Percentiles rank a stretch among this genome's conserved stretches.
Evolutionary conservation across 2,888 invertebrate species (phyloP).

Genomic region (Seira ritae): DNA sequence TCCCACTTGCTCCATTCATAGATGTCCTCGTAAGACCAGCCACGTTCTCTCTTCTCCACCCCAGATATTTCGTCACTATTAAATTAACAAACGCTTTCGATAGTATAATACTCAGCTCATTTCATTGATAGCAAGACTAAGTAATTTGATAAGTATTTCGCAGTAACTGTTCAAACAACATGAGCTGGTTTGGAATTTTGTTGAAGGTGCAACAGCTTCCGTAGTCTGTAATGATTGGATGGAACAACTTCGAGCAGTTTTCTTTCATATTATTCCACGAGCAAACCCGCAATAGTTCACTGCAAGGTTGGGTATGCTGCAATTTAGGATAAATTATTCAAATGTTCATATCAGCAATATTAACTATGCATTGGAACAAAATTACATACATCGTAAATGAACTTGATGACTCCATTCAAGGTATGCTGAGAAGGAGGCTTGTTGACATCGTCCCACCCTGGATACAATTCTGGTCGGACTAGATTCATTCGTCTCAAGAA

Average conservation of each 20-base stretch:
- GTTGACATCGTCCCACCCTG: slow-evolving; percentile 35
- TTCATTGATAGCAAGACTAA: no score
- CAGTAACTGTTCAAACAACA: slow-evolving; percentile 48
- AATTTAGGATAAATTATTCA: neutral
- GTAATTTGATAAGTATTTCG: no score
- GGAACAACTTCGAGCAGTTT: slow-evolving; percentile 47
- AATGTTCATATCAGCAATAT: neutral
- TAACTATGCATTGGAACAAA: neutral
- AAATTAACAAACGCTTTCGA: no score
- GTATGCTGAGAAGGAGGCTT: slow-evolving; percentile 37
- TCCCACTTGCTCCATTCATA: slow-evolving; percentile 55
- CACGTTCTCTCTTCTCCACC: slow-evolving; percentile 36
- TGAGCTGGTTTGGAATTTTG: slow-evolving; percentile 45
- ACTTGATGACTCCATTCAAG: slow-evolving; percentile 18
- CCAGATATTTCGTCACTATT: slow-evolving; percentile 33
- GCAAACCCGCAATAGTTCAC: slow-evolving; percentile 32
- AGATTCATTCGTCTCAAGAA: slow-evolving; percentile 47
- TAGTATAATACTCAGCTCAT: no score
- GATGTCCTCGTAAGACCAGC: slow-evolving; percentile 52
- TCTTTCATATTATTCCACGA: slow-evolving; percentile 29
- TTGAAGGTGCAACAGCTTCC: slow-evolving; percentile 58
- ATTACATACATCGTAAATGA: slow-evolving; percentile 44
- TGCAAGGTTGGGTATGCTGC: slow-evolving; percentile 42
- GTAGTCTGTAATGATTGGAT: slow-evolving; percentile 48
- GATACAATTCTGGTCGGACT: slow-evolving; percentile 26